Conservation (phyloP, 92 coral and sea anemone genomes). For the Phenganax stokvisi region DNA sequence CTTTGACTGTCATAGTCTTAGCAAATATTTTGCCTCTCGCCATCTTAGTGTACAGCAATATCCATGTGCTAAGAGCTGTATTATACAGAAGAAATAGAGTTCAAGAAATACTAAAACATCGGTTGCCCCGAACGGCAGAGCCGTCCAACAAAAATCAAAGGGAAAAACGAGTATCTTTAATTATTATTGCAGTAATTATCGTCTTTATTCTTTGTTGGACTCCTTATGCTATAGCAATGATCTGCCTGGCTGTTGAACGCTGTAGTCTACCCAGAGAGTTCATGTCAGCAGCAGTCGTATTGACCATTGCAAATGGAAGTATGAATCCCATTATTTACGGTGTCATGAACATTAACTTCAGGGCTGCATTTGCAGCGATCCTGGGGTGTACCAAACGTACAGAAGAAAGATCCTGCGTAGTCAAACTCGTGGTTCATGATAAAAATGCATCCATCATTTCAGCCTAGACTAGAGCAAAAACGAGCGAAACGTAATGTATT, state of each 20-base stretch:
- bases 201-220: background rate
- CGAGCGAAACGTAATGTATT: no score
- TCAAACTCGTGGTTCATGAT: background rate
- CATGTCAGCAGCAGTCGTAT: slow-evolving; percentile 4
- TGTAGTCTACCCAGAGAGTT: slow-evolving; percentile 8
- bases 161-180: slow-evolving; percentile 2
- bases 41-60: background rate
- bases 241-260: background rate
- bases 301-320: background rate
- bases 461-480: no score
- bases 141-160: background rate
- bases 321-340: slow-evolving; percentile 10
- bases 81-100: background rate
- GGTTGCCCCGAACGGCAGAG: background rate
- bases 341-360: slow-evolving; percentile 20
- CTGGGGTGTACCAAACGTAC: background rate
- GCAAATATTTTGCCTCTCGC: background rate
- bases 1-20: background rate
- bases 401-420: background rate
- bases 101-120: background rate
- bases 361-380: background rate
- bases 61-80: background rate
- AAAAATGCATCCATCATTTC: background rate
- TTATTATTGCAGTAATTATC: slow-evolving; percentile 7
- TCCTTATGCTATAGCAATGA: slow-evolving; percentile 2